Evolutionary conservation across 1,140 invertebrate species (phyloP), one percentile per base, ranked within the genome.

Genomic region (Drosophila kurseongensis): DNA sequence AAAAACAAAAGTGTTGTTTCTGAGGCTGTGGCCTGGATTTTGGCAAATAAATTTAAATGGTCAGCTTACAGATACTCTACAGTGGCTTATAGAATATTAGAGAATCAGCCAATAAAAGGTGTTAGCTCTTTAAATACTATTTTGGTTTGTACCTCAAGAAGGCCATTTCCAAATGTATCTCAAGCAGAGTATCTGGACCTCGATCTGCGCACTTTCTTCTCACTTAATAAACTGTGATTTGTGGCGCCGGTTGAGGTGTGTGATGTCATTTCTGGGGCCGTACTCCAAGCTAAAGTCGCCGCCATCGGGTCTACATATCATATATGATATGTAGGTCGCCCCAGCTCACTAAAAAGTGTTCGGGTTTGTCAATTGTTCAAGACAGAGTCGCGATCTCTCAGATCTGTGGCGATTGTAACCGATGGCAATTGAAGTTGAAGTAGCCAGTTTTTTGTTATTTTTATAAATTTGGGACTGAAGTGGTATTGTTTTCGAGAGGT

Each of bases 361-460:
- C 44, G 47, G 69, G 27, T 80, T 80, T 80, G 72, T 86, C 83
- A 86, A 88, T 86, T 86, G 75, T 54, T 45, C 57, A 42, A 50
- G 65, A 45, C 65, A 35, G 50, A 80, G 74, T 75, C 41, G 44
- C 45, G 61, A 71, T 71, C 66, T 68, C 75, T 52, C 27, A 48
- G 83, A 88, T 82, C 75, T 72, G 51, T 57, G 75, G 75, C 76
- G 76, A 78, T 83, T 78, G 80, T 45, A 77, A 63, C 62, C 23
- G 44, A 57, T 60, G 62, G 78, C 78, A 85, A 82, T 86, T 86
- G 82, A 75, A 68, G 72, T 78, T 81, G 65, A 77, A 74, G 63
- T 51, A 52, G 61, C 44, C 71, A 65, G 51, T 75, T 50, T 71
- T 54, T 68, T 75, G 51, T 65, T 75, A 73, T 82, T 86, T 79